Base-by-base conservation (phyloP, 2,888 invertebrate species). In the Leptinotarsa haldemani region DNA sequence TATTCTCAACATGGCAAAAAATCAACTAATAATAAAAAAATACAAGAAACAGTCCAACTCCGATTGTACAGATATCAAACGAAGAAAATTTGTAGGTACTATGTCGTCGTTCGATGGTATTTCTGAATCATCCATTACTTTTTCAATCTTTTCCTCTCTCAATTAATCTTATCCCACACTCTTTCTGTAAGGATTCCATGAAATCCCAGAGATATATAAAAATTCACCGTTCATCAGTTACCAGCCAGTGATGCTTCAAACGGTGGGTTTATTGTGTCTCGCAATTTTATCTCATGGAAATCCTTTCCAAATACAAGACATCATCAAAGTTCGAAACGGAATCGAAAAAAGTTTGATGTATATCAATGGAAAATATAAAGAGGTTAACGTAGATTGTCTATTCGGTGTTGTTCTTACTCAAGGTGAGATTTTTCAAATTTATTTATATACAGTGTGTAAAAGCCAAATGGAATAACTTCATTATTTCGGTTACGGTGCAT, bases 371-470 rank as follows among this genome's bases (percentile, higher is more conserved):
- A 78, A 83, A 71, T 68, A 78, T n/a, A 67, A 80, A 46, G 73
- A 77, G 75, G 75, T 79, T 61, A 83, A 81, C 71, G 80, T 81
- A 20, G 84, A 84, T 65, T 83, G 83, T 77, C 73, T 81, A 52
- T 79, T 82, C 25, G 84, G 83, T 25, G 82, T 83, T 7, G 80
- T 76, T 12, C 74, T 84, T 25, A 80, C 80, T 22, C 75, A 76
- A 75, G 82, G 83, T 83, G 80, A 74, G 66, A 58, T 72, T 69
- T 40, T 40, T 40, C 3, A 40, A 9, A 2, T 12, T 40, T 40
- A 0, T 40, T 40, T 40, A 3, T 40, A 9, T 9, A 40, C 9
- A 9, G 12, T n/a, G n/a, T n/a, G n/a, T n/a, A n/a, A n/a, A n/a
- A n/a, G n/a, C n/a, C n/a, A n/a, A n/a, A n/a, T n/a, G n/a, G n/a